phyloP scores from a whole-genome alignment of 2,888 invertebrate genomes.

The Physocephala rufipes region DNA sequence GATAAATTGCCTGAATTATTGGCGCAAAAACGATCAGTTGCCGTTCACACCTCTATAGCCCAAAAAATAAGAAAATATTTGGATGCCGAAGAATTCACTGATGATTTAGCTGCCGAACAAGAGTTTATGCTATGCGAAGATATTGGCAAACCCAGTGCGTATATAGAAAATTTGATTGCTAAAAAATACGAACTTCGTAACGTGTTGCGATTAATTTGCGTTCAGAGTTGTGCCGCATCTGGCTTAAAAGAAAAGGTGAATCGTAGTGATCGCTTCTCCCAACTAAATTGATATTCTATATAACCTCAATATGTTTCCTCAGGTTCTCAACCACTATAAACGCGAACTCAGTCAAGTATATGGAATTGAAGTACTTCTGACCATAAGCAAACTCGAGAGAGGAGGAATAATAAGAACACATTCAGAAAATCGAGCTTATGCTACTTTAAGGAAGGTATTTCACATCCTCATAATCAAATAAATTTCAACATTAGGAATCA shows the following conservation, averaged over 20 bases:
- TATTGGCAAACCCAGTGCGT: slow-evolving; percentile 86
- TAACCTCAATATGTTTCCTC: slow-evolving; percentile 60
- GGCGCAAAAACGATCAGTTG: slow-evolving; percentile 85
- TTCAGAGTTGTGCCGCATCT: slow-evolving; percentile 91
- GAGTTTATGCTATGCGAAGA: slow-evolving; percentile 92
- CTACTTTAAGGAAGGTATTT: slow-evolving; percentile 77
- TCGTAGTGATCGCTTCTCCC: background rate
- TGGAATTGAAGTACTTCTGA: slow-evolving; percentile 83
- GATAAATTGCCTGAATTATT: slow-evolving; percentile 87
- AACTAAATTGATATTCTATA: slow-evolving; percentile 67
- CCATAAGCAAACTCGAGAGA: slow-evolving; percentile 86
- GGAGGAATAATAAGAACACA: slow-evolving; percentile 82
- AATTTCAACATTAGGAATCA: background rate
- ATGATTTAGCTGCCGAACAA: slow-evolving; percentile 85
- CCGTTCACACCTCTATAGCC: slow-evolving; percentile 90
- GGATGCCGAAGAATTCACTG: slow-evolving; percentile 79
- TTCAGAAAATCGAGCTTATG: slow-evolving; percentile 77
- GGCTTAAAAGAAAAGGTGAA: slow-evolving; percentile 89
- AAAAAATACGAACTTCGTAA: slow-evolving; percentile 82
- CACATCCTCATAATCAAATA: background rate
- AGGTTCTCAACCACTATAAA: slow-evolving; percentile 73
- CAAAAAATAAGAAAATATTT: slow-evolving; percentile 89
- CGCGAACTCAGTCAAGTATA: slow-evolving; percentile 84
- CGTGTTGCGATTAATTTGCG: slow-evolving; percentile 87
- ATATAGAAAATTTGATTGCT: slow-evolving; percentile 92